Evolutionary conservation across 2,888 invertebrate species (phyloP).

Genomic region (Perithous albicinctus): DNA sequence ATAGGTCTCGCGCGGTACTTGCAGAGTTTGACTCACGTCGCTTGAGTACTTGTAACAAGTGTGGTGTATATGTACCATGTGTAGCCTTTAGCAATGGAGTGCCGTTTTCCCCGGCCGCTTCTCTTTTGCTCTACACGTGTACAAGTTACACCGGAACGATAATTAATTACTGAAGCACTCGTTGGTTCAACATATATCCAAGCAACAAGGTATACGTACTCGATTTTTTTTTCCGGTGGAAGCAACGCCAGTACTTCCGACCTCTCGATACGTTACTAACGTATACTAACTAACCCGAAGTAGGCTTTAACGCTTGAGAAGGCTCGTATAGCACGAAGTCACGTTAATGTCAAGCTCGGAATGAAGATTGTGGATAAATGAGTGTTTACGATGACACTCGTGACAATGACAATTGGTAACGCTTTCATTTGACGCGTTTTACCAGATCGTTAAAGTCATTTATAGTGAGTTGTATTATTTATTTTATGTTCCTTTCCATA

Average conservation of each 20-base stretch:
- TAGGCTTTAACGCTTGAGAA: background rate
- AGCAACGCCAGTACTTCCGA: background rate
- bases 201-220: background rate
- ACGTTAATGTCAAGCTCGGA: background rate
- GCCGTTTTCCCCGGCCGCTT: slow-evolving; percentile 5
- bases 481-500: no score
- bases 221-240: background rate
- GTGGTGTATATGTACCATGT: background rate
- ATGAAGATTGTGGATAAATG: background rate
- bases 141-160: slow-evolving; percentile 22
- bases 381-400: background rate
- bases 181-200: background rate
- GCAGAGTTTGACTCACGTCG: slow-evolving; percentile 23
- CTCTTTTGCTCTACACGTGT: background rate
- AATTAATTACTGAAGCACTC: slow-evolving; percentile 54
- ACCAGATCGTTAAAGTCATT: no score
- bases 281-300: no score
- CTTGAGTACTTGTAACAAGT: slow-evolving; percentile 44
- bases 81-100: slow-evolving; percentile 23
- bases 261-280: background rate
- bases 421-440: background rate
- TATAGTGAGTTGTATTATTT: no score
- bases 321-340: background rate
- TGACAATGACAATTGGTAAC: background rate
- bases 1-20: slow-evolving; percentile 9